Conservation (phyloP, 2,888 invertebrate genomes). For the Drosophila birchii region DNA sequence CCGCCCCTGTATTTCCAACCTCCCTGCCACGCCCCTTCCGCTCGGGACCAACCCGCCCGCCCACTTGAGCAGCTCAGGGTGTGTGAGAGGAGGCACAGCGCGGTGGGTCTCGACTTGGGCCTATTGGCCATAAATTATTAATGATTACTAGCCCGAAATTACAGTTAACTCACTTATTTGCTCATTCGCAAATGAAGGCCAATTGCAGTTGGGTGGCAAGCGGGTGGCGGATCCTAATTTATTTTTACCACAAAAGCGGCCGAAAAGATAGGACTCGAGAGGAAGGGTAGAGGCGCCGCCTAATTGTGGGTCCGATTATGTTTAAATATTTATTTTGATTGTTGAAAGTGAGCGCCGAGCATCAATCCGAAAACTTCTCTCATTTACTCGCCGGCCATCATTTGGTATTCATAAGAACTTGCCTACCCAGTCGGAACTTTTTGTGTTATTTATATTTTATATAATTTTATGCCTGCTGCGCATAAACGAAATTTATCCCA, state of each 20-base stretch:
- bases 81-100: slow-evolving; percentile 2
- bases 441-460: slow-evolving; percentile 72
- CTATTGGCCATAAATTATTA: slow-evolving; percentile 80
- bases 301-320: slow-evolving; percentile 72
- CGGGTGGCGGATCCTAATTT: slow-evolving; percentile 54
- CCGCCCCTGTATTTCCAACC: neutral
- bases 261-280: slow-evolving; percentile 24
- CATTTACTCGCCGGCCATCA: slow-evolving; percentile 29
- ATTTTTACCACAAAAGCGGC: slow-evolving; percentile 58
- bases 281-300: slow-evolving; percentile 33
- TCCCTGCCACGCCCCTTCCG: slow-evolving; percentile 22
- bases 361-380: slow-evolving; percentile 63
- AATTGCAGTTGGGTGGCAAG: slow-evolving; percentile 58
- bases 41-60: slow-evolving; percentile 2
- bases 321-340: slow-evolving; percentile 77
- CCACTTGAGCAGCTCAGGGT: slow-evolving; percentile 6
- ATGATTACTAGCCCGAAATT: slow-evolving; percentile 81
- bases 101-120: slow-evolving; percentile 28
- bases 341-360: slow-evolving; percentile 56
- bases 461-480: slow-evolving; percentile 71
- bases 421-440: slow-evolving; percentile 54
- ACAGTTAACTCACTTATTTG: slow-evolving; percentile 81
- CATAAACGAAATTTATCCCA: slow-evolving; percentile 74
- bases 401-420: slow-evolving; percentile 50
- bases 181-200: slow-evolving; percentile 81